A percentile compares a stretch with the other conserved stretches of the same genome.
These are phyloP conservation scores for Chiloscyllium plagiosum DNA, from an alignment of 2,113 vertebrate species.

Conservation along the genomic window DNA sequence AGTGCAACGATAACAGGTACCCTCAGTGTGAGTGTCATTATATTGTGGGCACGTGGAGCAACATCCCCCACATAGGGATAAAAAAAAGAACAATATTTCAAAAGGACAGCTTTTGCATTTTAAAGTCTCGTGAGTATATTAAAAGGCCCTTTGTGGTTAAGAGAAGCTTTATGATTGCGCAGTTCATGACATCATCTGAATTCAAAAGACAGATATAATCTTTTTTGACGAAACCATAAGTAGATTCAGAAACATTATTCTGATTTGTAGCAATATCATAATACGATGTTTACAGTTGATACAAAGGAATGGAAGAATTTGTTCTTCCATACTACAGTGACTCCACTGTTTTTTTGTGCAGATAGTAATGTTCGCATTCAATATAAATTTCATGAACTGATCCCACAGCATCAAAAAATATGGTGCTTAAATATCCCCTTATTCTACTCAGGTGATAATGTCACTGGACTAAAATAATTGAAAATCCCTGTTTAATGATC, in stretches of 20 bases:
- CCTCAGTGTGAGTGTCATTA: background rate
- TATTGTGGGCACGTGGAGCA: background rate
- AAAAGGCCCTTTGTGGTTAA: background rate
- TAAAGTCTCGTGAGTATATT: background rate
- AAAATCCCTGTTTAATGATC: no score
- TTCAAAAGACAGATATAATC: background rate
- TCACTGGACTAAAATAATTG: no score
- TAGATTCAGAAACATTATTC: background rate
- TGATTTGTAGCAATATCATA: background rate
- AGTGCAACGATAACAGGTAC: background rate
- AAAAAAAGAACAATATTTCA: no score
- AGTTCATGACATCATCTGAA: background rate
- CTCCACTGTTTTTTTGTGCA: background rate
- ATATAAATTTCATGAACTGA: background rate
- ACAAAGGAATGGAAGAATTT: background rate
- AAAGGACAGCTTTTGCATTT: background rate
- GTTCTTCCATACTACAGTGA: background rate
- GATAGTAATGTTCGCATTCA: background rate
- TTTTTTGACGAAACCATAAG: background rate
- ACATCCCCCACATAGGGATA: no score
- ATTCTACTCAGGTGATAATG: no score
- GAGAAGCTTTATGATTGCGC: background rate
- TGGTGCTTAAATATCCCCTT: background rate
- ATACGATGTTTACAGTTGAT: background rate
- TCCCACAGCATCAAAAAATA: background rate